Percentiles rank a stretch among this genome's conserved stretches.
These are phyloP conservation scores for Pardosa pseudoannulata DNA, from an alignment of 2,888 invertebrate genomes.

Conservation along the genomic window DNA sequence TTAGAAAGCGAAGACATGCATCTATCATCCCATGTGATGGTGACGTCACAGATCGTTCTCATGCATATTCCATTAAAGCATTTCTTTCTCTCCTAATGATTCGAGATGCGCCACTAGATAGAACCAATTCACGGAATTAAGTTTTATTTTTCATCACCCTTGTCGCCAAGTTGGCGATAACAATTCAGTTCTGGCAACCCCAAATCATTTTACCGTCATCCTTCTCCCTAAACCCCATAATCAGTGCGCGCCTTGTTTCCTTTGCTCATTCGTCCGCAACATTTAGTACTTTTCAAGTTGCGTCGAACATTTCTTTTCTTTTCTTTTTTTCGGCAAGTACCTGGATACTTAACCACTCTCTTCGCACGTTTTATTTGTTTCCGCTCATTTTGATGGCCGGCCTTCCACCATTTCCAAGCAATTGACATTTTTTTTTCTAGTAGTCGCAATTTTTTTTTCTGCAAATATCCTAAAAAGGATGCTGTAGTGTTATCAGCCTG, in stretches of 20 bases:
- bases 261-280: conserved; percentile 58
- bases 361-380: conserved; percentile 28
- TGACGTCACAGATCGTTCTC: too few species aligned
- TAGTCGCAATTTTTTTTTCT: background rate
- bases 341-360: conserved; percentile 31
- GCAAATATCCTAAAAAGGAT: background rate
- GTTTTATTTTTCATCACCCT: background rate
- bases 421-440: background rate
- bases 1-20: too few species aligned
- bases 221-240: conserved; percentile 44
- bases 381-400: conserved; percentile 1
- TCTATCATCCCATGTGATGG: too few species aligned
- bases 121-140: background rate
- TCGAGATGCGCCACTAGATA: background rate
- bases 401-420: background rate
- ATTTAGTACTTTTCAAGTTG: conserved; percentile 17
- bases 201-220: background rate
- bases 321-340: conserved; percentile 23
- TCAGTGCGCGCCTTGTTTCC: conserved; percentile 55
- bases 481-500: background rate
- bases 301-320: background rate
- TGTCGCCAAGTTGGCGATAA: background rate
- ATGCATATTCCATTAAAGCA: too few species aligned
- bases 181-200: background rate
- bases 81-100: too few species aligned